Evolutionary conservation across 2,797 vertebrate species (phyloP).

Genomic region (Propithecus perrieri): DNA sequence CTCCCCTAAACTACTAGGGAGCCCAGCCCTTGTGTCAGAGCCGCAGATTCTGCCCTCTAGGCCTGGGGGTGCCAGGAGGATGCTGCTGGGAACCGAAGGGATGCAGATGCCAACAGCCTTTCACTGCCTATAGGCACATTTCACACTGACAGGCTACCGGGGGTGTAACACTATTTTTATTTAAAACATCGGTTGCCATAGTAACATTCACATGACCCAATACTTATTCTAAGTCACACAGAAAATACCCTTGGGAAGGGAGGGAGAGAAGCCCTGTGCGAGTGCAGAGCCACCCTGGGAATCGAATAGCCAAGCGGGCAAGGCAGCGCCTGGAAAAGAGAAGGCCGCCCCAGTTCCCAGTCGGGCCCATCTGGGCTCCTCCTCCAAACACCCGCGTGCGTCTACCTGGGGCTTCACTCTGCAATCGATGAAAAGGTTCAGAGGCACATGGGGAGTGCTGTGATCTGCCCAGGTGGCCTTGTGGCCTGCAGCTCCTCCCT

Average conservation of each 20-base stretch:
- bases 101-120: constrained; percentile 60
- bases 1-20: not conserved
- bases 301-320: not conserved
- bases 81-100: not conserved
- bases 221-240: constrained; percentile 72
- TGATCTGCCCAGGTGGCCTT: not conserved
- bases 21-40: not conserved
- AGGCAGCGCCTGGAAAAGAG: not conserved
- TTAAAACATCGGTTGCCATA: constrained; percentile 79
- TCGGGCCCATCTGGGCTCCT: rapidly evolving
- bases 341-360: not conserved
- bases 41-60: not conserved
- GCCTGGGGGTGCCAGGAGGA: not conserved
- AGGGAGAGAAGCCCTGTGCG: not conserved
- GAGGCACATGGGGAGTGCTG: not conserved
- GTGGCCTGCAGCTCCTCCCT: not conserved
- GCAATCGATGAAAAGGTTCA: not conserved
- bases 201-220: constrained; percentile 70
- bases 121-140: constrained; percentile 64
- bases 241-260: constrained; percentile 69
- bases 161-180: constrained; percentile 75
- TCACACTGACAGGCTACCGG: constrained; percentile 61
- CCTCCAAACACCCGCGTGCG: not conserved
- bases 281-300: not conserved
- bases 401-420: not conserved